Evolutionary conservation across 2,113 vertebrate genomes (phyloP), one percentile per base, ranked within the genome.

Genomic region (Charadrius vociferus): DNA sequence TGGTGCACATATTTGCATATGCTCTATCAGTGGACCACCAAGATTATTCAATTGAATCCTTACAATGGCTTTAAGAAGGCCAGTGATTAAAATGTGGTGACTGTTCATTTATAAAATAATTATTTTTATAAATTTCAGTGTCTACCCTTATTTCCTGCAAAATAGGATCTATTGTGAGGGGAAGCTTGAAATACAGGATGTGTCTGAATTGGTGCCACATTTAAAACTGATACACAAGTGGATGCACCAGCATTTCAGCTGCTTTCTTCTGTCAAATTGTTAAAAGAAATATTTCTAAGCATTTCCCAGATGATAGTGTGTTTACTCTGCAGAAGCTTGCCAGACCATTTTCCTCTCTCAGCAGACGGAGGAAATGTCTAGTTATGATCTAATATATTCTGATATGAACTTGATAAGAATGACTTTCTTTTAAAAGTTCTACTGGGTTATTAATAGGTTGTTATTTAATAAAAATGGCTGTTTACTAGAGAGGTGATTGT

Each of bases 11-110:
- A 92, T 93, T 93, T 95, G 74, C 92, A 90, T 95, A 7, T 50
- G 66, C 37, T 88, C 59, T 72, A 5, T 74, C 58, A 66, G 26
- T 52, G 63, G 90, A 66, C 92, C 95, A 94, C 95, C 89, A 91
- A 68, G 83, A 89, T 71, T 85, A 81, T 93, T 87, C 83, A 95
- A 67, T 94, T 95, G 91, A 93, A 86, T 89, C 61, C 56, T 89
- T 61, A 90, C 62, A 91, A 36, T 82, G 58, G 66, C 45, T 81
- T 78, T 86, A 50, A 73, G 71, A 39, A 90, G 55, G 67, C 24
- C 8, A 4, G 9, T 77, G 50, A 81, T 94, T 86, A 82, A 91
- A 84, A 82, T 18, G 8, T 67, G 26, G n/a, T 59, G 67, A 39
- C 56, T 84, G n/a, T 81, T 95, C n/a, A 55, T 86, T 90, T 93